Conservation (phyloP, 1,140 invertebrate species). For the Drosophila littoralis region DNA sequence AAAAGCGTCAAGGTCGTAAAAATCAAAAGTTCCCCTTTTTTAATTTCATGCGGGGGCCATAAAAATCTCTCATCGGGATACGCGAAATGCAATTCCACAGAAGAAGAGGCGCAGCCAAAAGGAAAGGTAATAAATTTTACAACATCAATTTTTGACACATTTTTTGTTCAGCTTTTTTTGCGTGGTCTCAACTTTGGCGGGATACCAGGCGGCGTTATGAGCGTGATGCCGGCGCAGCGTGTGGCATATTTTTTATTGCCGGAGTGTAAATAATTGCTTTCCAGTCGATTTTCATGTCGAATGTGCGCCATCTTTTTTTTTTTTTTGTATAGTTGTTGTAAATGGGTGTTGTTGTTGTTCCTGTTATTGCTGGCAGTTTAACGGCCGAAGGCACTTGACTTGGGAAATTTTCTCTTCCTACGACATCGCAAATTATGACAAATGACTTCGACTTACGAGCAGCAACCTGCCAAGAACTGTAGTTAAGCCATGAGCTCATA, state of each 20-base stretch:
- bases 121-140: constrained; percentile 76
- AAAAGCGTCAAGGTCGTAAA: constrained; percentile 39
- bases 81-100: constrained; percentile 47
- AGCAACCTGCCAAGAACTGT: constrained; percentile 43
- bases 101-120: constrained; percentile 45
- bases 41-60: constrained; percentile 39
- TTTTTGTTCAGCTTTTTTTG: constrained; percentile 35
- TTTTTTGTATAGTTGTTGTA: constrained; percentile 30
- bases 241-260: constrained; percentile 74
- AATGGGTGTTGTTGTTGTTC: constrained; percentile 29
- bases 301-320: constrained; percentile 44
- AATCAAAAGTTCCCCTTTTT: constrained; percentile 31
- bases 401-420: constrained; percentile 30
- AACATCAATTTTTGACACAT: constrained; percentile 70
- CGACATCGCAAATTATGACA: constrained; percentile 67
- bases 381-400: constrained; percentile 47
- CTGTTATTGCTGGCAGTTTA: constrained; percentile 52
- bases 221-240: neutral
- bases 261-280: constrained; percentile 81
- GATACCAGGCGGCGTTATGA: neutral
- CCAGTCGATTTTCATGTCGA: constrained; percentile 76
- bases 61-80: constrained; percentile 51
- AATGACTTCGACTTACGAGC: constrained; percentile 67
- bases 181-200: neutral
- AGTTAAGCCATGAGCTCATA: constrained; percentile 46